Base-by-base conservation (phyloP, 2,113 vertebrate genomes). In the Apeltes quadracus region DNA sequence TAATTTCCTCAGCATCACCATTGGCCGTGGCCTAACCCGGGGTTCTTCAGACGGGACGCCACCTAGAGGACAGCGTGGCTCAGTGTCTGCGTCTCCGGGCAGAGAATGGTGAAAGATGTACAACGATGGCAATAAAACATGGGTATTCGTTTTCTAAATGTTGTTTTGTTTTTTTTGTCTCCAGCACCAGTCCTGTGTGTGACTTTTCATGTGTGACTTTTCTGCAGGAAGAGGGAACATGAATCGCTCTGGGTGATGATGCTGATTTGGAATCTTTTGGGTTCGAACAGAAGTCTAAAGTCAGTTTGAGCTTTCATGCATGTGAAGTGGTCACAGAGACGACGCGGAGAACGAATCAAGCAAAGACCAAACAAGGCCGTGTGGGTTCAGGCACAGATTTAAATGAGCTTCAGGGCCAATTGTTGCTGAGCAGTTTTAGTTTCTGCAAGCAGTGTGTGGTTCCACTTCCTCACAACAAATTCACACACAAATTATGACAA, bases 1-100 rank as follows among this genome's bases (percentile, higher is more conserved):
- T 92, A 91, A 88, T 89, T 88, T 88, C 79, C 39, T 86, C 43
- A 64, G 74, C 76, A 89, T 88, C 83, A 70, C 75, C 67, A 86
- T 84, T 88, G 87, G 84, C 72, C 59, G 54, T 18, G 64, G 53
- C 20, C 48, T 89, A 90, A 91, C 87, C 88, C 75, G 79, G 41
- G 69, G 61, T 81, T 82, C 76, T 38, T 76, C 16, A 34, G 72
- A 23, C 23, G 9, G 38, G 25, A 48, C 68, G 66, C 86, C 89
- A 64, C 39, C 89, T 87, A 57, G 57, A 59, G 87, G 87, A 62
- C 25, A 39, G 7, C 32, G 6, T 1, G 32, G 5, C 29, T 29
- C 29, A 5, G 50, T 32, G 25, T 27, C 9, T 41, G 12, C 9
- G 27, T 13, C 10, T 39, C 2, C 43, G 12, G 34, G 18, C n/a